Evolutionary conservation across 2,888 invertebrate genomes (phyloP).

Genomic region (Xestobium rufovillosum): DNA sequence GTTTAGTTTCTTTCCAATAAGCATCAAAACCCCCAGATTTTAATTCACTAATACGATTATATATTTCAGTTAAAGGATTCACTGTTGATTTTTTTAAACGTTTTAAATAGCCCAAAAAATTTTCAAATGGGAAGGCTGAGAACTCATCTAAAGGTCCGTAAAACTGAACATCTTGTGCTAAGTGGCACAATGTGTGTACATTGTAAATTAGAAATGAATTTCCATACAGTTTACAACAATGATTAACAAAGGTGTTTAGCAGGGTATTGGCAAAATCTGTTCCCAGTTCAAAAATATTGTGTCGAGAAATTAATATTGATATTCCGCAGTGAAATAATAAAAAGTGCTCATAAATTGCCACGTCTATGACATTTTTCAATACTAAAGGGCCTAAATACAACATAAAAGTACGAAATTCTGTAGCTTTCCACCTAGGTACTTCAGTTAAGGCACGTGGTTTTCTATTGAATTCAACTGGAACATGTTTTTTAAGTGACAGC

Average conservation of each 20-base stretch:
- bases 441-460: slow-evolving; percentile 9
- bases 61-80: slow-evolving; percentile 14
- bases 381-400: slow-evolving; percentile 13
- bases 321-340: slow-evolving; percentile 14
- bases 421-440: slow-evolving; percentile 15
- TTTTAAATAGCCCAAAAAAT: slow-evolving; percentile 12
- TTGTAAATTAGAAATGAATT: slow-evolving; percentile 15
- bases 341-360: slow-evolving; percentile 13
- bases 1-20: neutral
- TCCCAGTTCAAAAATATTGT: slow-evolving; percentile 8
- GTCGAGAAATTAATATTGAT: slow-evolving; percentile 9
- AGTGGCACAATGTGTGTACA: slow-evolving; percentile 15
- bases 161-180: slow-evolving; percentile 12
- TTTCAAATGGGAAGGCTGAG: slow-evolving; percentile 14
- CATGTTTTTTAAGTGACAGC: slow-evolving; percentile 5
- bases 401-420: slow-evolving; percentile 15
- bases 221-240: slow-evolving; percentile 14
- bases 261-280: slow-evolving; percentile 9
- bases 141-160: slow-evolving; percentile 15
- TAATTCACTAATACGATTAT: slow-evolving; percentile 8
- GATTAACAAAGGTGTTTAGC: slow-evolving; percentile 12
- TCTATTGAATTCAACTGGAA: slow-evolving; percentile 15
- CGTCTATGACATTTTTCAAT: slow-evolving; percentile 7
- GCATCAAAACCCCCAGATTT: neutral
- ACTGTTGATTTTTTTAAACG: slow-evolving; percentile 7